Base-by-base conservation (phyloP, 2,797 vertebrate genomes). In the Tympanoctomys barrerae region DNA sequence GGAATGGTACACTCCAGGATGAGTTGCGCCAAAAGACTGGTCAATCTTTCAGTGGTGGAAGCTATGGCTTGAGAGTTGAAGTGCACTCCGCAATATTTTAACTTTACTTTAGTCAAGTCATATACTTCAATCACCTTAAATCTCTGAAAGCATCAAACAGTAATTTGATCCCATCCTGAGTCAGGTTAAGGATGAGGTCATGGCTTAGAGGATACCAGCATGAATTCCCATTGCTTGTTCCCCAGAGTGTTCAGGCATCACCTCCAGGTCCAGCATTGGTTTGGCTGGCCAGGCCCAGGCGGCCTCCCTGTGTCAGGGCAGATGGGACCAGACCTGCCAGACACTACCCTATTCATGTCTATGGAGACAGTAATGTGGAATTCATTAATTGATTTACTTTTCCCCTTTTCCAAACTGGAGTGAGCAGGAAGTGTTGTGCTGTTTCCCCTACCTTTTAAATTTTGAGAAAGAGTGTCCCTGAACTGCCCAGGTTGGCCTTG, bases 151-250 rank as follows among this genome's bases (percentile, higher is more conserved):
- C 99, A 98, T 99, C 99, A 99, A 99, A 99, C 98, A 99, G 99
- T 98, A 99, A 99, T 99, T 99, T 99, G 99, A 99, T 99, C 98
- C 99, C 99, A 99, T 99, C 99, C 99, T 99, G 99, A 99, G 99
- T 99, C 99, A 99, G 97, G 98, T 99, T 99, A 98, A 99, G 99
- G 98, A 99, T 99, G 99, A 99, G 99, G 99, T 99, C 99, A 98
- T 99, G 99, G 99, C 99, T 99, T 98, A 99, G 99, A 98, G 99
- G 99, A 96, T 52, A 12, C 99, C 98, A 99, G 98, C 94, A 99
- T 99, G 97, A 99, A 99, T 98, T 99, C 99, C 99, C 99, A 99
- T 99, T 99, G 99, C 98, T 99, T 99, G 99, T 99, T 99, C 99
- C 99, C 99, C 98, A 99, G 98, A 99, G 97, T 99, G 99, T 99